phyloP scores from a whole-genome alignment of 2,113 vertebrate genomes.

The human region DNA sequence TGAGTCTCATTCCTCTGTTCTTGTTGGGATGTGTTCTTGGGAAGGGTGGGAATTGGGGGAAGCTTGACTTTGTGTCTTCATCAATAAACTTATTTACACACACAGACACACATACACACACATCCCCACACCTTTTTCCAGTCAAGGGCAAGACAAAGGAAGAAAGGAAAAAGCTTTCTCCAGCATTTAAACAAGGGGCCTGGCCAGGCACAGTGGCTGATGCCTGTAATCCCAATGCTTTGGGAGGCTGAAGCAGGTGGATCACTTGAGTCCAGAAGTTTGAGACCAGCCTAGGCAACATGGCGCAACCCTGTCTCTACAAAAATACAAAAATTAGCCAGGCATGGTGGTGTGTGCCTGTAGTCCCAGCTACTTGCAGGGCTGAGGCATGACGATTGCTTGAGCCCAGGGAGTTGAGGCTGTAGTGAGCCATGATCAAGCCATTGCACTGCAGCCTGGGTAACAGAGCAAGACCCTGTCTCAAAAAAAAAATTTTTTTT shows the following conservation, averaged over 20 bases:
- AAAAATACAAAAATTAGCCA: not conserved
- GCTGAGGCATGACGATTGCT: too few relatives aligned
- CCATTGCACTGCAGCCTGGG: too few relatives aligned
- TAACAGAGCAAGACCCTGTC: too few relatives aligned
- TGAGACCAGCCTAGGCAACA: not conserved
- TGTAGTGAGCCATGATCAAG: too few relatives aligned
- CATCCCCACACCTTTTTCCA: too few relatives aligned
- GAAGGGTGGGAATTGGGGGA: not conserved
- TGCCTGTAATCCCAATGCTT: not conserved
- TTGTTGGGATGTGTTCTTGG: not conserved
- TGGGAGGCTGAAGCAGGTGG: not conserved
- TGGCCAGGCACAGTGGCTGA: not conserved
- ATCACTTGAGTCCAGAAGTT: not conserved
- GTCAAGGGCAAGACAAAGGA: not conserved
- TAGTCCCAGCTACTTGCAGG: too few relatives aligned
- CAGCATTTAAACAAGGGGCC: not conserved
- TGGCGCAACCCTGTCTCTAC: not conserved
- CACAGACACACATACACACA: not conserved
- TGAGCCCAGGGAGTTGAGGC: too few relatives aligned
- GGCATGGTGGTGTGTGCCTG: too few relatives aligned
- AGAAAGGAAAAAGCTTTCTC: not conserved
- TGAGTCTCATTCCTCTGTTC: not conserved
- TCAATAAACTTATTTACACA: conserved; percentile 22
- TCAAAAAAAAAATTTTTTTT: too few relatives aligned
- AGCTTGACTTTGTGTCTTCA: conserved; percentile 29